Percentiles rank a stretch among this genome's conserved stretches.
These are phyloP conservation scores for Denticeps clupeoides DNA, from an alignment of 2,797 vertebrate genomes.

Conservation along the genomic window DNA sequence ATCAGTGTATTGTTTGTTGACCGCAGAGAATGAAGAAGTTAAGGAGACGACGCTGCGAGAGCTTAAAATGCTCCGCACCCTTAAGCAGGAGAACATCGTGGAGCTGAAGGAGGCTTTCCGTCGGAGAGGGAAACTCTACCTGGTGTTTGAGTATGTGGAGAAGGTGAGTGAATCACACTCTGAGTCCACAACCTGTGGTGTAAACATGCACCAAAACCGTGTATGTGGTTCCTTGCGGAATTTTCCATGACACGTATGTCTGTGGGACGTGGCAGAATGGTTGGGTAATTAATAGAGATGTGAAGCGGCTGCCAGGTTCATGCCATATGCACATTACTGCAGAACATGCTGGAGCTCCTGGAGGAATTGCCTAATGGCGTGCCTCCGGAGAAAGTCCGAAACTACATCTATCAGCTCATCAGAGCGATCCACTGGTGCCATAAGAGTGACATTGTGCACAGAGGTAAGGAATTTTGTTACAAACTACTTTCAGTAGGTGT, in stretches of 20 bases:
- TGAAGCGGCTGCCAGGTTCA: too few relatives aligned
- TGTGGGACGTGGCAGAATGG: too few relatives aligned
- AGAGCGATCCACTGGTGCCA: constrained; percentile 99
- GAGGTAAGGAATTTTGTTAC: constrained; percentile 82
- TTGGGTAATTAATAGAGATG: too few relatives aligned
- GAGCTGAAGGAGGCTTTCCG: constrained; percentile 96
- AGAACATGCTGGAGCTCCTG: constrained; percentile 97
- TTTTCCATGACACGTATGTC: too few relatives aligned
- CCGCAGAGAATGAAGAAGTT: constrained; percentile 96
- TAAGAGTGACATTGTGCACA: constrained; percentile 94
- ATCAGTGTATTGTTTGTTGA: neutral
- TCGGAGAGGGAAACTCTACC: constrained; percentile 87
- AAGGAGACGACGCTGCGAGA: constrained; percentile 97
- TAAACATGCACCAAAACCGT: too few relatives aligned
- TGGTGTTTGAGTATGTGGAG: constrained; percentile 94
- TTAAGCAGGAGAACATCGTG: constrained; percentile 98
- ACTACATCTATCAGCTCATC: constrained; percentile 94
- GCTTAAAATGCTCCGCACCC: constrained; percentile 97
- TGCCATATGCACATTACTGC: too few relatives aligned
- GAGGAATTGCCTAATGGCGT: constrained; percentile 95
- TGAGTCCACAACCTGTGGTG: too few relatives aligned
- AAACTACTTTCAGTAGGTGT: neutral
- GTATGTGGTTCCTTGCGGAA: too few relatives aligned
- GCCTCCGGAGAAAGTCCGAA: constrained; percentile 89
- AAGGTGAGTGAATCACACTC: constrained; percentile 65